Evolutionary conservation across 2,113 vertebrate species (phyloP).

Genomic region (Pterocles orientalis): DNA sequence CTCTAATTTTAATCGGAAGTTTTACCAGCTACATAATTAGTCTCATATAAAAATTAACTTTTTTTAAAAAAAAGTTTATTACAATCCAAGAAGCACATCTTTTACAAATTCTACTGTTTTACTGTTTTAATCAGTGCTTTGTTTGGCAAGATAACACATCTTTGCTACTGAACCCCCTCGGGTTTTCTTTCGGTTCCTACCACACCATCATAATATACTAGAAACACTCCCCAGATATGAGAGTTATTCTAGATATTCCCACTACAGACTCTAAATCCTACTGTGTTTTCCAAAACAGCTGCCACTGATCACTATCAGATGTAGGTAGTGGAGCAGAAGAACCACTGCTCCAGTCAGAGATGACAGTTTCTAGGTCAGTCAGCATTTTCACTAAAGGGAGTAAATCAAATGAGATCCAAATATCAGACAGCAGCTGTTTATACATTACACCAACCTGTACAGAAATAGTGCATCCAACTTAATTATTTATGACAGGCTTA

Average conservation of each 20-base stretch:
- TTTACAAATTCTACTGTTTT: neutral
- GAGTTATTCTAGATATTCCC: neutral
- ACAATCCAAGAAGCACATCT: fast-evolving
- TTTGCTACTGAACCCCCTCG: neutral
- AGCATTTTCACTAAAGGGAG: neutral
- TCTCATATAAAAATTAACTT: neutral
- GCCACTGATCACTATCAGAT: neutral
- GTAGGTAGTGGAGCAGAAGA: conserved; percentile 5
- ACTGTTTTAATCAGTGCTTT: neutral
- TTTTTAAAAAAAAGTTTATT: neutral
- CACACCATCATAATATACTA: neutral
- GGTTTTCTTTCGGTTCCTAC: neutral
- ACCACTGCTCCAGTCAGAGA: neutral
- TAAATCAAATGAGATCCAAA: conserved; percentile 7
- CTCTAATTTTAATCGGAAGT: neutral
- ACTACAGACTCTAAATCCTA: neutral
- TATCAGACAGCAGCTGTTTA: neutral
- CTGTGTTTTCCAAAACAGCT: neutral
- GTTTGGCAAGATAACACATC: neutral
- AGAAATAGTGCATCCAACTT: neutral
- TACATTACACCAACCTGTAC: neutral
- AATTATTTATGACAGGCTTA: conserved; percentile 34
- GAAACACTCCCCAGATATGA: neutral
- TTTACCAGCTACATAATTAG: neutral
- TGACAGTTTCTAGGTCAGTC: conserved; percentile 6